Conservation (phyloP, 2,888 invertebrate species). For the Eledone cirrhosa region DNA sequence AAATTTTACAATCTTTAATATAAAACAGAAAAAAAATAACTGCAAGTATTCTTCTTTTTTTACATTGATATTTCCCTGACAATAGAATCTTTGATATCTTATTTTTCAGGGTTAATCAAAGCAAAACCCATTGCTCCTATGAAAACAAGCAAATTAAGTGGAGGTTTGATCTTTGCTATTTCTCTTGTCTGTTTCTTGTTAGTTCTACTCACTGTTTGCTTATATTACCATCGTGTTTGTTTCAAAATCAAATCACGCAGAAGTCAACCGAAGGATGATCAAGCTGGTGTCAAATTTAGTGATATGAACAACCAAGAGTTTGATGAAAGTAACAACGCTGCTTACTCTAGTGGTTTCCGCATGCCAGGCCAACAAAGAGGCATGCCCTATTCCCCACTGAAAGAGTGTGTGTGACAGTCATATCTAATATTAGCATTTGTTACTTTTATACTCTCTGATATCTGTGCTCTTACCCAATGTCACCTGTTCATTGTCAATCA, state of each 20-base stretch:
- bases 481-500: too few relatives aligned
- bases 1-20: too few relatives aligned
- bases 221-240: conserved; percentile 38
- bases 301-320: conserved; percentile 44
- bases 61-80: too few relatives aligned
- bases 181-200: conserved; percentile 43
- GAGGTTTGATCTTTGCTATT: conserved; percentile 32
- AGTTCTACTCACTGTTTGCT: conserved; percentile 45
- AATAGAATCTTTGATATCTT: neutral
- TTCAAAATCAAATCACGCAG: conserved; percentile 52
- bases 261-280: conserved; percentile 56
- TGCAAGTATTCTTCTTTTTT: too few relatives aligned
- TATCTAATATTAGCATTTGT: neutral
- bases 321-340: conserved; percentile 28
- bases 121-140: neutral
- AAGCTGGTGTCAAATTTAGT: conserved; percentile 58
- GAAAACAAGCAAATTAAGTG: neutral
- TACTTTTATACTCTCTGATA: neutral
- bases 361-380: conserved; percentile 28
- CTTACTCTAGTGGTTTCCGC: conserved; percentile 40
- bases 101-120: neutral
- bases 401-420: neutral
- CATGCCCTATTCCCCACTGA: conserved; percentile 10
- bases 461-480: neutral
- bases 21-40: too few relatives aligned